Evolutionary conservation across 2,113 vertebrate genomes (phyloP).

Genomic region (Xenus cinereus): DNA sequence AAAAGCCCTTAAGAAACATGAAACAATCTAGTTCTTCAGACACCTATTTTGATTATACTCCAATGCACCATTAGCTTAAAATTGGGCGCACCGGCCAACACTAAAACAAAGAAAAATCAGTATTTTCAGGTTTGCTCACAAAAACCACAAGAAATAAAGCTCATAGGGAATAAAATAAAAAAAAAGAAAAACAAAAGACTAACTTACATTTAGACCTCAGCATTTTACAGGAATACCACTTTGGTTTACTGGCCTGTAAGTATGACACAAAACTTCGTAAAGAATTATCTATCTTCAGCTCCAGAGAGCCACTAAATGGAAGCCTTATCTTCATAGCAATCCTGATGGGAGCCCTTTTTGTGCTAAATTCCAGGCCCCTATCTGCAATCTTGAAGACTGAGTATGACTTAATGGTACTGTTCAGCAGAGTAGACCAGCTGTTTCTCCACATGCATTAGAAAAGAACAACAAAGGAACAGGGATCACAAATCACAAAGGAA

Average conservation of each 20-base stretch:
- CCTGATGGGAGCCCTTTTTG: neutral
- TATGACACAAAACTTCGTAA: neutral
- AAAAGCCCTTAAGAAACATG: neutral
- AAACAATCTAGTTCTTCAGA: slow-evolving; percentile 27
- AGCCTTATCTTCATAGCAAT: neutral
- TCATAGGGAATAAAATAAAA: neutral
- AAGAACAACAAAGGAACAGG: neutral
- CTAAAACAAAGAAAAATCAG: neutral
- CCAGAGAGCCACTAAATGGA: neutral
- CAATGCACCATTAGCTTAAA: neutral
- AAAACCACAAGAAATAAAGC: neutral
- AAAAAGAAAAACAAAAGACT: neutral
- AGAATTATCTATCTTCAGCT: neutral
- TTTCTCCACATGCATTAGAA: neutral
- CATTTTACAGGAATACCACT: neutral
- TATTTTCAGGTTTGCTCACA: neutral
- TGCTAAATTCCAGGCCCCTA: neutral
- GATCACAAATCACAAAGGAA: neutral
- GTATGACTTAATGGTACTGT: neutral
- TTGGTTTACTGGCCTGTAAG: neutral
- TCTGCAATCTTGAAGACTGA: neutral
- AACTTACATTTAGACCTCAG: neutral
- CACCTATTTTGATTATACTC: slow-evolving; percentile 36
- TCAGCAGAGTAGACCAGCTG: neutral
- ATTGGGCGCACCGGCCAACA: neutral